Base-by-base conservation (phyloP, 2,113 vertebrate species). In the Apteryx owenii region DNA sequence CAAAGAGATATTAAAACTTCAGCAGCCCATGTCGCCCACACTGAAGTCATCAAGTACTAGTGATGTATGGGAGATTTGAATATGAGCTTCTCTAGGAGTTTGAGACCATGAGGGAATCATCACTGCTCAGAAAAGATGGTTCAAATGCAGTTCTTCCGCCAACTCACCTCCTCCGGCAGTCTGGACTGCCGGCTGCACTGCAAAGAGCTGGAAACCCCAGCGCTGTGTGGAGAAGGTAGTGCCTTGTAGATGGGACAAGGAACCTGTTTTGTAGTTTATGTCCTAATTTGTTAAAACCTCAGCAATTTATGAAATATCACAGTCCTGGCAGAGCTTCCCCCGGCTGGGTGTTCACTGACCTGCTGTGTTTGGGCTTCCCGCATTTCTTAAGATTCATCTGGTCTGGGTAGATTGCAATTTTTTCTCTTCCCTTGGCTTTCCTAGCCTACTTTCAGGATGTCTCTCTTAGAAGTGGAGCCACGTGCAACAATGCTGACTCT, bases 151-250 rank as follows among this genome's bases (percentile, higher is more conserved):
- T 51, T 7, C 42, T 89, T 88, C 87, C 0, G 10, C 71, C 51
- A 40, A 6, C 0, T 7, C 0, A 0, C 16, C 72, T 46, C 31
- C 64, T 33, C 28, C 2, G 10, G 6, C 0, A 4, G 69, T 38
- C 10, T 3, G 68, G 44, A 48, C 86, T 89, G 89, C 16, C 16
- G 7, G 76, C 33, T 16, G 33, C 31, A 46, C 12, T 42, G 53
- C 10, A 23, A 44, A 42, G 54, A 19, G 40, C 51, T 81, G 42
- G 53, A 40, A 69, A 69, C 21, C 46, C 31, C 3, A 29, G 26
- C 19, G 66, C 87, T 5, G 0, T 3, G 72, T 66, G 65, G 60
- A 72, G 42, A 62, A 17, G 10, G 15, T 69, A 23, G n/a, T 53
- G 77, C 40, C 69, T 44, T 0, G 1, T 0, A 25, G 58, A 19